Conservation (phyloP, 2,113 vertebrate species). For the Stomatorhinus ivindoensis region DNA sequence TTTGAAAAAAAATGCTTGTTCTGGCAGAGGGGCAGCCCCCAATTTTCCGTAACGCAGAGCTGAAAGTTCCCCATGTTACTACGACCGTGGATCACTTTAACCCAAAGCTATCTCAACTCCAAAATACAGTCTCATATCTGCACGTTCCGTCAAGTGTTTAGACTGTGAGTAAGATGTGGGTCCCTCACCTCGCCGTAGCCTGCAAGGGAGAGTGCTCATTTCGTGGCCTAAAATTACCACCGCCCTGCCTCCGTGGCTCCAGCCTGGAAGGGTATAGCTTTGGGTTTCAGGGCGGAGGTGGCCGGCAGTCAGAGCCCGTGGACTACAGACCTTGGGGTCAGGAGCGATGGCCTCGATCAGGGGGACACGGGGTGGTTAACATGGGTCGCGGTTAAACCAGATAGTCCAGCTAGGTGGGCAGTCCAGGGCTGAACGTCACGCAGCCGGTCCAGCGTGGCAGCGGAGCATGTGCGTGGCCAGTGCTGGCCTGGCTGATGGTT, state of each 20-base stretch:
- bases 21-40: not conserved
- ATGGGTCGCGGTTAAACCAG: not conserved
- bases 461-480: not conserved
- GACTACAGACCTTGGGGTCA: slow-evolving; percentile 23
- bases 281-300: slow-evolving; percentile 55
- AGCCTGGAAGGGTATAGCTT: not conserved
- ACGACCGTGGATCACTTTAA: not conserved
- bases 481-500: slow-evolving; percentile 16
- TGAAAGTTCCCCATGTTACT: not conserved
- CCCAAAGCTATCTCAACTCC: not conserved
- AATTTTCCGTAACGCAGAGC: not conserved
- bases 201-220: not conserved
- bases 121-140: not conserved
- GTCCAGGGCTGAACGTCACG: not conserved
- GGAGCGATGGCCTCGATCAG: slow-evolving; percentile 16
- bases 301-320: slow-evolving; percentile 40
- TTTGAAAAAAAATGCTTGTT: not conserved
- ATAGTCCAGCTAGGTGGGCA: not conserved
- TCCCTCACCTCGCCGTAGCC: not conserved
- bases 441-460: not conserved
- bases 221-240: not conserved
- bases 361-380: not conserved
- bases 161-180: not conserved
- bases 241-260: not conserved
- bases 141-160: not conserved